Percentiles rank a stretch among this genome's conserved stretches.
phyloP scores from a whole-genome alignment of 2,113 vertebrate species.

The Rutilus rutilus region DNA sequence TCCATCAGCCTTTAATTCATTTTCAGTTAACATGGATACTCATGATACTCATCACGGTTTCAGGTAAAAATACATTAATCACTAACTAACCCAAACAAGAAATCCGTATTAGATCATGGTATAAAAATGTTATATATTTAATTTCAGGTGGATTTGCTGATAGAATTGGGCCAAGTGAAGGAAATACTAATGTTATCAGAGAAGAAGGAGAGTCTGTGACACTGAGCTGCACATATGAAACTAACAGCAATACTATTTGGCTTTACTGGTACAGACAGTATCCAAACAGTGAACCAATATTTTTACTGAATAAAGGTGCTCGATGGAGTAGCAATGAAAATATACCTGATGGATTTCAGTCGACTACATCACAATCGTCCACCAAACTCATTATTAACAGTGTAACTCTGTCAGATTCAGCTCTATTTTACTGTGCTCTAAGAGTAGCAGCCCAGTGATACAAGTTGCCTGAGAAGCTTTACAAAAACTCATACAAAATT shows the following conservation, averaged over 20 bases:
- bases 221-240: constrained; percentile 3
- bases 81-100: neutral
- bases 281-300: neutral
- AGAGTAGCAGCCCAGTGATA: neutral
- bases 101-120: too few relatives aligned
- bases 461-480: neutral
- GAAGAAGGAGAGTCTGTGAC: neutral
- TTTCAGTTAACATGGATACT: neutral
- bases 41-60: neutral
- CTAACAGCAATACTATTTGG: rapidly evolving
- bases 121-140: too few relatives aligned
- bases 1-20: too few relatives aligned
- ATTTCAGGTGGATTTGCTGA: constrained; percentile 10
- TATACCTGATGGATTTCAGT: neutral
- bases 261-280: constrained; percentile 24
- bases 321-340: rapidly evolving
- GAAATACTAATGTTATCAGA: neutral
- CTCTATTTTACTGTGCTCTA: constrained; percentile 35
- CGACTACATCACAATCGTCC: neutral
- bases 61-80: neutral
- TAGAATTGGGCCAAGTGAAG: neutral
- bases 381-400: neutral
- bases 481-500: neutral
- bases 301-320: neutral
- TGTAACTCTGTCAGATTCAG: constrained; percentile 26